phyloP scores from a whole-genome alignment of 1,140 invertebrate genomes.

The Vanessa tameamea region DNA sequence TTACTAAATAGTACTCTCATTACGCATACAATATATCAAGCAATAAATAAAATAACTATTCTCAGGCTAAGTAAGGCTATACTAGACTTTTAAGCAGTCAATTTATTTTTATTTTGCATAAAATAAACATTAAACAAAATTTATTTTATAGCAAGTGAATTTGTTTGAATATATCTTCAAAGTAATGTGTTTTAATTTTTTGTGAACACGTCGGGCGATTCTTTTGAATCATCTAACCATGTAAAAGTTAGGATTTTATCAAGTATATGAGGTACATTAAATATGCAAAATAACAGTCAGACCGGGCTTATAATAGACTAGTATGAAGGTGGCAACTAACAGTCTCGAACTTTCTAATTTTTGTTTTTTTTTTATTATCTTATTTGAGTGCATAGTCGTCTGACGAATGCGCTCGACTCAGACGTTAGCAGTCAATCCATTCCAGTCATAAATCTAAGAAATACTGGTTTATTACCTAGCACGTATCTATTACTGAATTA shows the following conservation, averaged over 20 bases:
- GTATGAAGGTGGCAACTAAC: neutral
- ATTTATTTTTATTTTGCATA: neutral
- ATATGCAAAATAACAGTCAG: neutral
- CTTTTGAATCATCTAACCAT: neutral
- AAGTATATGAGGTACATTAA: neutral
- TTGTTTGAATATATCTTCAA: neutral
- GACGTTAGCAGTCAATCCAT: constrained; percentile 4
- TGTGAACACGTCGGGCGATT: neutral
- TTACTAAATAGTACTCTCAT: no score
- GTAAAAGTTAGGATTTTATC: constrained; percentile 9
- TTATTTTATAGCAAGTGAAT: neutral
- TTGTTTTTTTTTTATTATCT: constrained; percentile 25
- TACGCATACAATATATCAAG: no score
- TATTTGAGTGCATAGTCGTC: constrained; percentile 21
- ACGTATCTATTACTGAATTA: no score
- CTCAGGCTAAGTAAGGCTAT: neutral
- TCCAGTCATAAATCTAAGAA: neutral
- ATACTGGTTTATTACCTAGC: neutral
- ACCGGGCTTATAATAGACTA: constrained; percentile 1
- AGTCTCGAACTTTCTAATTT: constrained; percentile 32
- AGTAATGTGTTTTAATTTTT: neutral
- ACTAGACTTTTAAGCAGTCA: neutral
- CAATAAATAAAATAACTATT: no score
- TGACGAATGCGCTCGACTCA: constrained; percentile 20
- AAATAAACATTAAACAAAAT: neutral